These are phyloP conservation scores for Liodrosophila aerea DNA, from an alignment of 2,888 invertebrate genomes.

Conservation along the genomic window DNA sequence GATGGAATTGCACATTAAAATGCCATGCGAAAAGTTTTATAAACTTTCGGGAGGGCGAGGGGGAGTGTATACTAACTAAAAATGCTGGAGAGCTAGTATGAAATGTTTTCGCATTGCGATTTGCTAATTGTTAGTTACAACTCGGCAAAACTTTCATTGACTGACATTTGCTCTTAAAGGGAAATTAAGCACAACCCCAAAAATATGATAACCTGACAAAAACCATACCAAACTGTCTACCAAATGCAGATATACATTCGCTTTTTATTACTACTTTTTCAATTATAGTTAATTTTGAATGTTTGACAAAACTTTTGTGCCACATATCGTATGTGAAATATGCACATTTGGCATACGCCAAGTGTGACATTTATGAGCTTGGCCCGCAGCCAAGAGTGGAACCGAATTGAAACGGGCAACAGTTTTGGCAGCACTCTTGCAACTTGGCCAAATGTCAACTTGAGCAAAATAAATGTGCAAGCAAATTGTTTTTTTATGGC, in stretches of 20 bases:
- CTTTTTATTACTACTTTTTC: not conserved
- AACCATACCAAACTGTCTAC: not conserved
- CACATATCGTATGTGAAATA: conserved; percentile 10
- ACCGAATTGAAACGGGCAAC: conserved; percentile 16
- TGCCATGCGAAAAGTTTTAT: conserved; percentile 50
- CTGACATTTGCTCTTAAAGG: conserved; percentile 3
- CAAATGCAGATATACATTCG: no score
- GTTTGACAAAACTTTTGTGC: conserved; percentile 15
- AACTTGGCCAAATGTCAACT: conserved; percentile 51
- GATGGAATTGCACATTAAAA: conserved; percentile 64
- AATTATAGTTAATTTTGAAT: conserved; percentile 23
- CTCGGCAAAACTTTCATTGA: conserved; percentile 17
- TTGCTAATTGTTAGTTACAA: conserved; percentile 57
- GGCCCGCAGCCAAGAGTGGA: conserved; percentile 22
- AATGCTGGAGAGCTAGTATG: conserved; percentile 25
- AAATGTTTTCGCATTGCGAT: conserved; percentile 44
- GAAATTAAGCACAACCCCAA: conserved; percentile 2
- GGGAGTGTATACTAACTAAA: not conserved
- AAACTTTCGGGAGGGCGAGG: conserved; percentile 9
- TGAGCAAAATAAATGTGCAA: conserved; percentile 39
- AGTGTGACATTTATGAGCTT: conserved; percentile 43
- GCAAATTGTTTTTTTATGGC: conserved; percentile 53
- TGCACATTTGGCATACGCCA: conserved; percentile 37
- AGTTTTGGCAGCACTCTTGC: conserved; percentile 50
- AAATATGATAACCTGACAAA: conserved; percentile 18